Conservation (phyloP, 2,113 vertebrate genomes). For the Eclectus roratus region DNA sequence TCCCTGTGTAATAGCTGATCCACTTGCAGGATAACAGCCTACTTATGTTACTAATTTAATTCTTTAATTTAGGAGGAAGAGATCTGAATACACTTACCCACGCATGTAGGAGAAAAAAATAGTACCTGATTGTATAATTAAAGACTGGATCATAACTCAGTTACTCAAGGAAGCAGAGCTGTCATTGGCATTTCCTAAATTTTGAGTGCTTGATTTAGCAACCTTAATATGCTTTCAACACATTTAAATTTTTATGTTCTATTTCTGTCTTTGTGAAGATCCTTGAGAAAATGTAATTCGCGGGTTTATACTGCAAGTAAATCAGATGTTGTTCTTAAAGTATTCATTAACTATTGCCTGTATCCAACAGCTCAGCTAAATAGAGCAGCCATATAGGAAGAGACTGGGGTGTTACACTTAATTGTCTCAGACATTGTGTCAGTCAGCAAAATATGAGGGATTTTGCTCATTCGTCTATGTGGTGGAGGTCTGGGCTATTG, state of each 20-base stretch:
- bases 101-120: slow-evolving; percentile 34
- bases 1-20: slow-evolving; percentile 1
- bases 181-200: slow-evolving; percentile 62
- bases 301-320: background rate
- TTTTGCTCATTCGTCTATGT: background rate
- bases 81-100: slow-evolving; percentile 41
- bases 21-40: slow-evolving; percentile 15
- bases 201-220: slow-evolving; percentile 48
- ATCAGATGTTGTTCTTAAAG: background rate
- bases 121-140: slow-evolving; percentile 57
- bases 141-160: slow-evolving; percentile 59
- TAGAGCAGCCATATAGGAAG: background rate
- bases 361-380: background rate
- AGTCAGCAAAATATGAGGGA: background rate
- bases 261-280: slow-evolving; percentile 14
- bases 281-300: background rate
- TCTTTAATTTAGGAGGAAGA: slow-evolving; percentile 55
- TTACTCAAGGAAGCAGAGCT: slow-evolving; percentile 53
- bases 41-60: slow-evolving; percentile 46
- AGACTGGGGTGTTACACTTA: background rate
- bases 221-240: slow-evolving; percentile 27
- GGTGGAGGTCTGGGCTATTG: background rate
- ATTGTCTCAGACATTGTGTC: background rate
- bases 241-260: slow-evolving; percentile 7
- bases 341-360: background rate